These are phyloP conservation scores for Nomada fucata DNA, from an alignment of 2,888 invertebrate species.

Conservation along the genomic window DNA sequence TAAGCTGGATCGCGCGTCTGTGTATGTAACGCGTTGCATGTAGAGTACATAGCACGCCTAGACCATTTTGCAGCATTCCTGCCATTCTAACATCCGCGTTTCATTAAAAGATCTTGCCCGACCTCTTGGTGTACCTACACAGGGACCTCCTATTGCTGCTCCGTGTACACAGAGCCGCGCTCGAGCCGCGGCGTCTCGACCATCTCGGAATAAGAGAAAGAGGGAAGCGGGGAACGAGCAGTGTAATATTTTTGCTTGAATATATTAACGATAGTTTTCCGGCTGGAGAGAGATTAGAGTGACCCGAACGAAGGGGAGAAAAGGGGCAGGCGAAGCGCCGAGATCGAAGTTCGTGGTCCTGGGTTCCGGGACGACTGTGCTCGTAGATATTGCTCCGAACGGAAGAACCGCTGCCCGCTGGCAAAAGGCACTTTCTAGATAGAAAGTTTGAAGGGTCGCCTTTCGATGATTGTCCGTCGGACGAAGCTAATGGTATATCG, in stretches of 20 bases:
- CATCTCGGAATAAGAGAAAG: constrained; percentile 23
- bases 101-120: constrained; percentile 79
- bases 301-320: not conserved
- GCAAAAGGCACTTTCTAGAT: constrained; percentile 9
- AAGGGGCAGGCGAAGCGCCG: not conserved
- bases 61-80: constrained; percentile 81
- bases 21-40: constrained; percentile 21
- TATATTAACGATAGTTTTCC: constrained; percentile 42
- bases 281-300: not conserved
- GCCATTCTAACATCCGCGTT: constrained; percentile 81
- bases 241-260: constrained; percentile 56
- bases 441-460: not conserved
- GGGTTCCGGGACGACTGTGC: not conserved
- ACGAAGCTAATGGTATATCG: not conserved
- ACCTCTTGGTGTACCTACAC: constrained; percentile 47
- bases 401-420: not conserved
- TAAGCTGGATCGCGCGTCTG: constrained; percentile 27
- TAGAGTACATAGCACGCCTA: constrained; percentile 71
- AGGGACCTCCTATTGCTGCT: not conserved
- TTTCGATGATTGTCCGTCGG: not conserved
- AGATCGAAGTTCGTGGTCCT: constrained; percentile 1
- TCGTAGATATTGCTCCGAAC: not conserved
- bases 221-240: not conserved
- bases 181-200: constrained; percentile 13
- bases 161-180: constrained; percentile 11